Base-by-base conservation (phyloP, 2,797 vertebrate species). In the Tolypeutes matacus region DNA sequence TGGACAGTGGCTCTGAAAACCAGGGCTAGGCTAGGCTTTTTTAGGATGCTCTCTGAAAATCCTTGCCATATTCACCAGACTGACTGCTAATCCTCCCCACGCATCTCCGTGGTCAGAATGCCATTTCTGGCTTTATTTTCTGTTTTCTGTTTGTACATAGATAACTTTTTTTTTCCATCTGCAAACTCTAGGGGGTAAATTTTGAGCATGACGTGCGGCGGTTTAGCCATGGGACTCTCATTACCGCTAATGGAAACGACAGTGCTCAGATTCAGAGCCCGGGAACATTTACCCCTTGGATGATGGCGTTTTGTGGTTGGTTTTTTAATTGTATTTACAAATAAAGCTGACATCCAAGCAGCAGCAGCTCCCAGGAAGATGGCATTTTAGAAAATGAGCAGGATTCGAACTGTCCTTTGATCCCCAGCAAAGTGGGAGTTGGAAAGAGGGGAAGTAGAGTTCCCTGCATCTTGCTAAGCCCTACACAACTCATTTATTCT, bases 291-390 rank as follows among this genome's bases (percentile, higher is more conserved):
- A 97, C 96, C 97, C 98, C 97, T 98, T 86, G 94, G 97, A 98
- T 98, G 98, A 97, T 97, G 98, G 97, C 93, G 96, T 97, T 97
- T 97, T 98, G 97, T 95, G 93, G 83, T 97, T 98, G 98, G 96
- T 93, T 98, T 98, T 98, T 98, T 98, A 98, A 98, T 98, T 98
- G 98, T 98, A 97, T 98, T 98, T 98, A 98, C 98, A 98, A 98
- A 98, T 98, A 98, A 97, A 98, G 98, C 98, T 96, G 95, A 97
- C 97, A 97, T 96, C 89, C 97, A 98, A 98, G 97, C 97, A 98
- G 97, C 84, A 65, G 98, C 96, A 94, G 96, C 95, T 98, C 97
- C 98, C 85, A 93, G 97, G 97, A 92, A 77, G 85, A 78, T 29
- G 51, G 46, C 75, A 31, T 70, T 75, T 93, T 97, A 98, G 98